Base-by-base conservation (phyloP, 2,797 vertebrate species). In the Danionella dracula region DNA sequence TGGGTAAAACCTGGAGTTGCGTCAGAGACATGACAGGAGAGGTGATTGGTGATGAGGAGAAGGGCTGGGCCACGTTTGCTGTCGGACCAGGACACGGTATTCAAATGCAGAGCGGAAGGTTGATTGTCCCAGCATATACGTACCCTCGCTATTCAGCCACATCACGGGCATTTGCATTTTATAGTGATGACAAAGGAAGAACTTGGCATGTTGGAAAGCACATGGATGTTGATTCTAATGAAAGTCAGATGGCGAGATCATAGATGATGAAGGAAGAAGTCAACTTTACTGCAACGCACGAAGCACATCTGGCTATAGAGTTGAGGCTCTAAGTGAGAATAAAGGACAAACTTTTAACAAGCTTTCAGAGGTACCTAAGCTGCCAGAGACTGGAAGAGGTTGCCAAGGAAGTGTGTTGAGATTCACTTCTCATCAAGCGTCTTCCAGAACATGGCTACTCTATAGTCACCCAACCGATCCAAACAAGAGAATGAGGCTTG, bases 11-110 rank as follows among this genome's bases (percentile, higher is more conserved):
- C 0, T 98, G 96, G 96, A 85, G 79, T 16, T 64, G 70, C 1
- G 45, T 72, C 0, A 86, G 37, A 5, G 95, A 99, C 66, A 63
- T 97, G 58, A 96, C 94, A 0, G 80, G 87, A 8, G 76, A 53
- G 0, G 90, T 90, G 38, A 73, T 94, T 0, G 91, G 91, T 0
- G 6, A 79, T 0, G 80, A 87, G 1, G 7, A 91, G 50, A 42
- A 65, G 8, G 85, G 67, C 0, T 98, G 93, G 92, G 94, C 94
- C 72, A 98, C 96, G 0, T 93, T 99, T 1, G 94, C 90, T 0
- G 93, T 98, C 32, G 95, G 96, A 1, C 96, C 96, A 0, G 96
- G 96, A 2, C 96, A 98, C 0, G 96, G 95, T 0, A 66, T 97
- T 4, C 94, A 94, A 76, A 75, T 93, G 71, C 73, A 74, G 21